phyloP scores from a whole-genome alignment of 1,140 invertebrate genomes.

The Sarcophaga bullata region DNA sequence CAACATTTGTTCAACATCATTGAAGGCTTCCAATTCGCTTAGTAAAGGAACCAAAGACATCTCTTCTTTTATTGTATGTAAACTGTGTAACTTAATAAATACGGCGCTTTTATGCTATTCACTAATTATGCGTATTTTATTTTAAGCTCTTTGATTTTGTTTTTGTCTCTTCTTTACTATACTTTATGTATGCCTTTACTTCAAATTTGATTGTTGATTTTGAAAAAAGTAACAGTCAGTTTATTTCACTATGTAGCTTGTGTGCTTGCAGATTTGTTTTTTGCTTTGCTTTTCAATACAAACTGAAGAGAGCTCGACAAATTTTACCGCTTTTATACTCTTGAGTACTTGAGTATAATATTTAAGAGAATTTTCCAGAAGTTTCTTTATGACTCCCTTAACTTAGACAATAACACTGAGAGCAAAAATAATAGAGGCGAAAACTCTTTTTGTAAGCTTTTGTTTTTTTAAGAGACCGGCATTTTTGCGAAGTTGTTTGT shows the following conservation, averaged over 20 bases:
- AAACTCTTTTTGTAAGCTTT: background rate
- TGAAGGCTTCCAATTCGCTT: slow-evolving; percentile 51
- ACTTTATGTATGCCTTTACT: background rate
- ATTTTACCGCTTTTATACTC: background rate
- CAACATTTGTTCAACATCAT: slow-evolving; percentile 48
- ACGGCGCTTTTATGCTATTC: too few species aligned
- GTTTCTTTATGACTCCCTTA: background rate
- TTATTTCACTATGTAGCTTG: background rate
- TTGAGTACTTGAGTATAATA: background rate
- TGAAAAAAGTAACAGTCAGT: too few species aligned
- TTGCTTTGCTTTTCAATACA: slow-evolving; percentile 17
- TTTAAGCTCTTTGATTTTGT: background rate
- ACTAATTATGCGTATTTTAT: background rate
- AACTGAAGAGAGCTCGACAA: background rate
- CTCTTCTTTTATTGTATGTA: slow-evolving; percentile 26
- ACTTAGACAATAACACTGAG: background rate
- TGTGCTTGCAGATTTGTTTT: background rate
- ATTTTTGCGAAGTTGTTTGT: background rate
- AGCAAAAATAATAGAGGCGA: background rate
- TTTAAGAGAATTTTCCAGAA: background rate
- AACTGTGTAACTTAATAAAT: background rate
- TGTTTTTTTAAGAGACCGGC: slow-evolving; percentile 10
- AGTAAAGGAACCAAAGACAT: slow-evolving; percentile 61
- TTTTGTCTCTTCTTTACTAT: background rate
- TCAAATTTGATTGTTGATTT: background rate